Base-by-base conservation (phyloP, 2,113 vertebrate species). In the Columba livia region DNA sequence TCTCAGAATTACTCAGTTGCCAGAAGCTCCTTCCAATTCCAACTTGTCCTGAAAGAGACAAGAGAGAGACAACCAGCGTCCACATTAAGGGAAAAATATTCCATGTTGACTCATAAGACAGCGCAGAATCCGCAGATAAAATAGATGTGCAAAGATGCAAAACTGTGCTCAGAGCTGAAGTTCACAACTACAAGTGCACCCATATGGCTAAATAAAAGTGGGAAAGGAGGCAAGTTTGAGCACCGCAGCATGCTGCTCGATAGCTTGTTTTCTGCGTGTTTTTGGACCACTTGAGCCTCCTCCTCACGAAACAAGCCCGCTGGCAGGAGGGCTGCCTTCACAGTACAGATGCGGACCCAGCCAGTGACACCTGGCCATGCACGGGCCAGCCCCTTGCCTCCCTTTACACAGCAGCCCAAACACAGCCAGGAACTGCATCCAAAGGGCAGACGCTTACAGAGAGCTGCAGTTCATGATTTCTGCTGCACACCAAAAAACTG, bases 321-420 rank as follows among this genome's bases (percentile, higher is more conserved):
- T 10, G 4, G 24, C 25, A 53, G 36, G 34, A 85, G 66, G 32
- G 50, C 44, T 69, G 24, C 57, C 32, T 40, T 28, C 34, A 15
- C 56, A 70, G 50, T 4, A 1, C 1, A 6, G 80, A 56, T 36
- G 18, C 38, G 7, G 14, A 85, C 60, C 48, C 3, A 32, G 61
- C 31, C 58, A 51, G 12, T 3, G 28, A 0, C 0, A 62, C 40
- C 34, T 17, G 40, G 42, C 72, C 20, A 0, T 11, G 36, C 42
- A 54, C 38, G 42, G 53, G 42, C 15, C 61, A 66, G 72, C 15
- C 51, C 42, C 58, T 48, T 36, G 42, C 29, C 28, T 75, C 29
- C 10, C 47, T 48, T 36, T 40, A 44, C 50, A 51, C 34, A 56
- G 61, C 38, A 71, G 64, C 15, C 15, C 57, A 50, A 71, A 62